Percentiles rank a stretch among this genome's conserved stretches.
phyloP scores from a whole-genome alignment of 2,888 invertebrate species.

The Drosophila antonietae region DNA sequence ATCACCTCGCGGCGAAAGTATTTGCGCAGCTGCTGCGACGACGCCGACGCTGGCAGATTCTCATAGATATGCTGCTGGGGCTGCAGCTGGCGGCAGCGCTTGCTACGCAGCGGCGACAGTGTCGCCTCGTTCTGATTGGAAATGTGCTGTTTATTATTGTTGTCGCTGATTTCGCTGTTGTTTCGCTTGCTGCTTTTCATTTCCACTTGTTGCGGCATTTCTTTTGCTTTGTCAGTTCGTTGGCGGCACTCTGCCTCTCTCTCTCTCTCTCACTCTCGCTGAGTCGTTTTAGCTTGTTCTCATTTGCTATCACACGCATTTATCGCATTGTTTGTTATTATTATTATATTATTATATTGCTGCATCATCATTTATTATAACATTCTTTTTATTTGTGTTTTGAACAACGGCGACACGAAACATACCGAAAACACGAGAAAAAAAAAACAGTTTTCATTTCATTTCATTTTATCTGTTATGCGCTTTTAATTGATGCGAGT shows the following conservation, averaged over 20 bases:
- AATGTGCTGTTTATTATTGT: conserved; percentile 49
- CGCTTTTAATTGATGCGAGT: conserved; percentile 59
- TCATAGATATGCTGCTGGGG: conserved; percentile 59
- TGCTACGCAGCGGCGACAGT: conserved; percentile 29
- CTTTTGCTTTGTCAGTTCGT: conserved; percentile 20
- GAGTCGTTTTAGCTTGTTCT: neutral
- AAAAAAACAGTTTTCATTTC: conserved; percentile 31
- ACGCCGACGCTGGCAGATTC: conserved; percentile 47
- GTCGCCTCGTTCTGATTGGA: conserved; percentile 48
- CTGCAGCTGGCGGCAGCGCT: conserved; percentile 48
- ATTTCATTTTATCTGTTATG: conserved; percentile 45
- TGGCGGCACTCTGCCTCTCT: conserved; percentile 1
- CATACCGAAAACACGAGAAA: neutral
- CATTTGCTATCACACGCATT: conserved; percentile 39
- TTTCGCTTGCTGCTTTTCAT: conserved; percentile 42
- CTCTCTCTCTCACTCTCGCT: conserved; percentile 12
- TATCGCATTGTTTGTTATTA: conserved; percentile 54
- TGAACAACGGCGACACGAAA: conserved; percentile 22
- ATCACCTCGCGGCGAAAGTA: conserved; percentile 78
- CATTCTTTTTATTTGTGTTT: conserved; percentile 4
- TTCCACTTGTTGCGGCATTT: conserved; percentile 55
- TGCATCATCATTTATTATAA: conserved; percentile 42
- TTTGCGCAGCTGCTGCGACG: conserved; percentile 70
- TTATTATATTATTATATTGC: conserved; percentile 45
- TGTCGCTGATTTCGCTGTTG: conserved; percentile 45